Percentiles rank a stretch among this genome's conserved stretches.
These are phyloP conservation scores for Dunckerocampus dactyliophorus DNA, from an alignment of 2,113 vertebrate species.

Conservation along the genomic window DNA sequence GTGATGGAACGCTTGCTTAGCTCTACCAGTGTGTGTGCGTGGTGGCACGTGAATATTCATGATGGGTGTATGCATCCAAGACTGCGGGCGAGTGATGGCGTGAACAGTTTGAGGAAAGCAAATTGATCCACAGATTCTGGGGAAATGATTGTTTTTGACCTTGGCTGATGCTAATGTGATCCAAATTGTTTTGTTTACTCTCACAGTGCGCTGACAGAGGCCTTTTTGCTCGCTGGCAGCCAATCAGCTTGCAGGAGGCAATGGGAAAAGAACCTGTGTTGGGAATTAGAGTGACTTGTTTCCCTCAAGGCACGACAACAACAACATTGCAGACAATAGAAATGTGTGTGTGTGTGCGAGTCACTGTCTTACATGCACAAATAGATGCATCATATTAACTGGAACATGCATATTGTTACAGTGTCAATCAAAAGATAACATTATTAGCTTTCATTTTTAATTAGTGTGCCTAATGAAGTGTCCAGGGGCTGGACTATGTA, in stretches of 20 bases:
- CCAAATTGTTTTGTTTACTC: slow-evolving; percentile 45
- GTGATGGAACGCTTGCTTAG: slow-evolving; percentile 1
- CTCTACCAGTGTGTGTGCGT: slow-evolving; percentile 2
- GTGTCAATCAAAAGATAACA: background rate
- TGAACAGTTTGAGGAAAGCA: slow-evolving; percentile 12
- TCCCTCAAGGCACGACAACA: slow-evolving; percentile 40
- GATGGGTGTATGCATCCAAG: slow-evolving; percentile 28
- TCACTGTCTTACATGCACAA: background rate
- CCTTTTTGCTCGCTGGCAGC: slow-evolving; percentile 7
- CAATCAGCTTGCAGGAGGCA: slow-evolving; percentile 16
- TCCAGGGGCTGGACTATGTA: background rate
- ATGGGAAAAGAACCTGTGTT: slow-evolving; percentile 18
- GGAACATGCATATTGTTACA: slow-evolving; percentile 6
- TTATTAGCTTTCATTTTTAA: too few species aligned
- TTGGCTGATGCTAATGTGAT: slow-evolving; percentile 57
- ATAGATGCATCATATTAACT: slow-evolving; percentile 52
- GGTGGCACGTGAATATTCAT: slow-evolving; percentile 59
- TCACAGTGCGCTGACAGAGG: slow-evolving; percentile 13
- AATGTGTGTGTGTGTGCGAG: slow-evolving; percentile 4
- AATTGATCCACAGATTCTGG: slow-evolving; percentile 39
- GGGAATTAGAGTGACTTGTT: slow-evolving; percentile 3
- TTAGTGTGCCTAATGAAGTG: too few species aligned
- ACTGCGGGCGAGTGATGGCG: slow-evolving; percentile 35
- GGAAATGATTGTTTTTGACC: slow-evolving; percentile 50
- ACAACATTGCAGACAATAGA: background rate